Evolutionary conservation across 2,113 vertebrate genomes (phyloP).

Genomic region (Crotalus tigris): DNA sequence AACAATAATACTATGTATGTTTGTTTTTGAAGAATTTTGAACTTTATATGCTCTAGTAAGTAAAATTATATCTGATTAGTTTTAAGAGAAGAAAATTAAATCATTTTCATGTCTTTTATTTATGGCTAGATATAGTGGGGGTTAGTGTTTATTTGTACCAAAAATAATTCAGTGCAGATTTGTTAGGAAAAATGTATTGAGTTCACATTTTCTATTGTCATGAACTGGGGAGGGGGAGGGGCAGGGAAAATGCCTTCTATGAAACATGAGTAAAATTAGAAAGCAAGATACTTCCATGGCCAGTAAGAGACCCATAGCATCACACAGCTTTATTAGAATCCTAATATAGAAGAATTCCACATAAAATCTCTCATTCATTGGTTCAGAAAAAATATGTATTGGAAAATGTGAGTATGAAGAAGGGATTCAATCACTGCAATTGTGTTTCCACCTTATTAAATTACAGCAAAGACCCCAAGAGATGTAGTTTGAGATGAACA

Average conservation of each 20-base stretch:
- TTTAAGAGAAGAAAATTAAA: background rate
- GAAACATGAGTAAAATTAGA: background rate
- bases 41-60: background rate
- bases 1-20: background rate
- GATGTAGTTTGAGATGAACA: constrained; percentile 12
- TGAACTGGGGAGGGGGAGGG: background rate
- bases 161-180: background rate
- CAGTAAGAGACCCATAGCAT: constrained; percentile 26
- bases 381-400: background rate
- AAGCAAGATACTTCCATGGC: background rate
- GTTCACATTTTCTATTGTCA: constrained; percentile 11
- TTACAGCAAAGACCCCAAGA: constrained; percentile 40
- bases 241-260: background rate
- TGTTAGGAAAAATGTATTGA: background rate
- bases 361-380: background rate
- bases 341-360: constrained; percentile 41
- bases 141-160: background rate
- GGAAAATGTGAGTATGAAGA: constrained; percentile 42
- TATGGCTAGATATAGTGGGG: background rate
- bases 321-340: constrained; percentile 38
- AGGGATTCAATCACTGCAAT: constrained; percentile 55
- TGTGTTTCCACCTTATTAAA: constrained; percentile 46
- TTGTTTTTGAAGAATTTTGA: background rate
- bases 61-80: background rate
- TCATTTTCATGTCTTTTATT: background rate